A percentile compares a stretch with the other conserved stretches of the same genome.
Evolutionary conservation across 64 coral and sea anemone genomes (phyloP).

Genomic region (Porites australiensis): DNA sequence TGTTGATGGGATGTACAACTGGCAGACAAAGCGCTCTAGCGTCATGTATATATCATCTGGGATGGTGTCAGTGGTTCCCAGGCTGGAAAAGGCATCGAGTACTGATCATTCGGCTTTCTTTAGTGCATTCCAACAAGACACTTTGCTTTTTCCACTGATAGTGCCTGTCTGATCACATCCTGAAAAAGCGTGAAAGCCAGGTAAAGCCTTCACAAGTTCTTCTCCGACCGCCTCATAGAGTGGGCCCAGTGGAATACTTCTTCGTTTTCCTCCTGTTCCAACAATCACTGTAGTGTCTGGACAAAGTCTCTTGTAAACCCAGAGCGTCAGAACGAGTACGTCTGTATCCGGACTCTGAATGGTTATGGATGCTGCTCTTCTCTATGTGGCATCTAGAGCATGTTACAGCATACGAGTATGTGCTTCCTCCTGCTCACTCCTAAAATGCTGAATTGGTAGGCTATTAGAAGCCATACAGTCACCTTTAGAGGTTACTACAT

Average conservation of each 20-base stretch:
- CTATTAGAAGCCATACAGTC: slow-evolving; percentile 7
- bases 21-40: slow-evolving; percentile 15
- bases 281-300: neutral
- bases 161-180: slow-evolving; percentile 53
- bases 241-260: no score
- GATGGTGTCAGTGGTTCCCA: neutral
- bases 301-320: slow-evolving; percentile 38
- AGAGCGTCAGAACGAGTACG: slow-evolving; percentile 17
- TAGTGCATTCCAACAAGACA: slow-evolving; percentile 57
- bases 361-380: slow-evolving; percentile 17
- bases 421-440: neutral
- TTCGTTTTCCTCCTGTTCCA: slow-evolving; percentile 12
- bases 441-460: no score
- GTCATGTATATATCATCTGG: neutral
- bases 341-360: slow-evolving; percentile 57
- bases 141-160: neutral
- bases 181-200: slow-evolving; percentile 31
- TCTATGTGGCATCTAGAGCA: slow-evolving; percentile 15
- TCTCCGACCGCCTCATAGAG: no score
- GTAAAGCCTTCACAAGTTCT: no score
- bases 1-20: neutral
- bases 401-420: neutral
- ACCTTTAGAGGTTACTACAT: neutral
- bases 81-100: neutral
- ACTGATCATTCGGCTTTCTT: slow-evolving; percentile 39